Base-by-base conservation (phyloP, 1,140 invertebrate genomes). In the Lithobius niger region DNA sequence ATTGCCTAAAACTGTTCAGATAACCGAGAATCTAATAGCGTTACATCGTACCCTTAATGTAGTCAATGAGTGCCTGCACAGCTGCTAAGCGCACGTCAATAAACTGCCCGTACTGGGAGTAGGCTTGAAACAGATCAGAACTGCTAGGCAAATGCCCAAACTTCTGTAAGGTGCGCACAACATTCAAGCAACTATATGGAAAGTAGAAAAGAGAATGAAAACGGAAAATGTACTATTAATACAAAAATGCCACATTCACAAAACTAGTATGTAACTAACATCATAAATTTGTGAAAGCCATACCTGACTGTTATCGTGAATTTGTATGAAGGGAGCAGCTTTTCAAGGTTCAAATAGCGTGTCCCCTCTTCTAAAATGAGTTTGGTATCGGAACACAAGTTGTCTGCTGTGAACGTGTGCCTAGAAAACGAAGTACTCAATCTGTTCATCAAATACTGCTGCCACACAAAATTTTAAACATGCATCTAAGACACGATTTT, bases 101-200 rank as follows among this genome's bases (percentile, higher is more conserved):
- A 73, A 89, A 97, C 63, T 88, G 80, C 43, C 90, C 88, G 71
- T 91, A 91, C 28, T 81, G 77, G 15, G 92, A 86, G 73, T 97
- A 97, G 50, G 82, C 82, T 62, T 83, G 82, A 68, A 97, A 97
- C 48, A 97, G 74, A 21, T 81, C 79, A 0, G 90, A 81, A 67
- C 86, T 84, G 60, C 86, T 93, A 0, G 94, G 93, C 54, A 97
- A 72, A 70, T 97, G 93, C 0, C 93, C 92, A 71, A 86, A 92
- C 70, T 93, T 90, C 70, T 98, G 94, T 59, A 97, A 70, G 57
- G 86, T 86, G 19, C 93, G 74, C 56, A 97, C 87, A 0, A 90
- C 88, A 62, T 85, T 84, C 0, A 98, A 70, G 68, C 93, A 97
- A 58, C 71, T 71, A 59, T 13, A 57, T 59, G 47, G 6, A 26